phyloP scores from a whole-genome alignment of 2,797 vertebrate genomes.

The Potorous gilbertii region DNA sequence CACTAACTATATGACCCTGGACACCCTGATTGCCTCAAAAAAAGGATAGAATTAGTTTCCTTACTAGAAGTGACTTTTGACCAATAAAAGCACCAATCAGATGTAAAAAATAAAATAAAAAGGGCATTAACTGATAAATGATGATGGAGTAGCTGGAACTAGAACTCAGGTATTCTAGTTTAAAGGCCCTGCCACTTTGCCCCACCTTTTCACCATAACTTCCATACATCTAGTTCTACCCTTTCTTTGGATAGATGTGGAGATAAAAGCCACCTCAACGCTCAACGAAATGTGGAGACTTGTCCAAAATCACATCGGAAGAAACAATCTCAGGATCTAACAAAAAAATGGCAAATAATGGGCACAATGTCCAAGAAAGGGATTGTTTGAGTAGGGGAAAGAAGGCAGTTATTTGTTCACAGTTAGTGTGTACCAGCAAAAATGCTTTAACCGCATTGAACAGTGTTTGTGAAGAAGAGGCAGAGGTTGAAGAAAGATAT shows the following conservation, averaged over 20 bases:
- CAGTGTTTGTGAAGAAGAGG: background rate
- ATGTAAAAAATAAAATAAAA: background rate
- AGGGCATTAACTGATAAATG: background rate
- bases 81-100: background rate
- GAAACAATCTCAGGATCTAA: background rate
- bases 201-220: background rate
- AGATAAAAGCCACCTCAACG: background rate
- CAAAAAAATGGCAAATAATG: background rate
- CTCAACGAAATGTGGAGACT: background rate
- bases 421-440: background rate
- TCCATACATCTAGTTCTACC: background rate
- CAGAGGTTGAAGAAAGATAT: background rate
- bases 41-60: background rate
- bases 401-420: background rate
- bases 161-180: background rate
- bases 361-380: background rate
- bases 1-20: background rate
- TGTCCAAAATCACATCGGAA: background rate
- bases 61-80: background rate
- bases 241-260: background rate
- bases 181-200: background rate
- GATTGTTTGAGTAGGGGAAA: background rate
- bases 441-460: background rate
- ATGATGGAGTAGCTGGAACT: background rate
- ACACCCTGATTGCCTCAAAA: background rate